phyloP scores from a whole-genome alignment of 2,797 vertebrate species.

The Moxostoma hubbsi region DNA sequence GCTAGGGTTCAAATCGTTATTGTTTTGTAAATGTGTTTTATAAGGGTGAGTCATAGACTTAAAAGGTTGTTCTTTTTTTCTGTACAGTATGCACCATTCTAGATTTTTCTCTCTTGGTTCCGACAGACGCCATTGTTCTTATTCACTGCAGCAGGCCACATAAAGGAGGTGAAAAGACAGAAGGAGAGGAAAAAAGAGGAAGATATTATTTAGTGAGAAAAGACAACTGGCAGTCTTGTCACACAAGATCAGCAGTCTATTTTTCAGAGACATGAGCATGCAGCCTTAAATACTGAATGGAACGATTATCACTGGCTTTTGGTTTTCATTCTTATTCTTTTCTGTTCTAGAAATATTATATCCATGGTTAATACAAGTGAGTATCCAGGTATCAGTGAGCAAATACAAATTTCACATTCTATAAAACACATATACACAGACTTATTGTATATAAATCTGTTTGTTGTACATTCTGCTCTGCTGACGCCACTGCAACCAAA shows the following conservation, averaged over 20 bases:
- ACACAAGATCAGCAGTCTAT: not conserved
- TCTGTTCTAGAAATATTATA: not conserved
- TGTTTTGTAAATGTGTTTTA: slow-evolving; percentile 20
- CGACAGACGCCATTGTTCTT: not conserved
- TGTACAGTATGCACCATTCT: not conserved
- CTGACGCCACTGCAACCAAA: slow-evolving; percentile 10
- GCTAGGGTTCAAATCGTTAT: not conserved
- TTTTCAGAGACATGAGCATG: slow-evolving; percentile 1
- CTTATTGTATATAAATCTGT: slow-evolving; percentile 13
- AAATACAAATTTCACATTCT: slow-evolving; percentile 3
- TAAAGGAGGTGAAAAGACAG: slow-evolving; percentile 22
- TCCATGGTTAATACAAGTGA: not conserved
- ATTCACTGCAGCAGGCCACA: slow-evolving; percentile 4
- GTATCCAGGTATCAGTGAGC: not conserved
- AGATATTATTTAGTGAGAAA: slow-evolving; percentile 6
- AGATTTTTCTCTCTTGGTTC: not conserved
- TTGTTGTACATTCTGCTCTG: not conserved
- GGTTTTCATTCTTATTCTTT: not conserved
- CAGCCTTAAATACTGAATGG: not conserved
- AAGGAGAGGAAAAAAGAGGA: not conserved
- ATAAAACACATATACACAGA: slow-evolving; percentile 9
- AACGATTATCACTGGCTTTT: not conserved
- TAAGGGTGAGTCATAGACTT: not conserved
- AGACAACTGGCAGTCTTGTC: slow-evolving; percentile 9
- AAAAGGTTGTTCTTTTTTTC: too few relatives aligned